These are phyloP conservation scores for Hypomesus transpacificus DNA, from an alignment of 2,113 vertebrate genomes.

Conservation along the genomic window DNA sequence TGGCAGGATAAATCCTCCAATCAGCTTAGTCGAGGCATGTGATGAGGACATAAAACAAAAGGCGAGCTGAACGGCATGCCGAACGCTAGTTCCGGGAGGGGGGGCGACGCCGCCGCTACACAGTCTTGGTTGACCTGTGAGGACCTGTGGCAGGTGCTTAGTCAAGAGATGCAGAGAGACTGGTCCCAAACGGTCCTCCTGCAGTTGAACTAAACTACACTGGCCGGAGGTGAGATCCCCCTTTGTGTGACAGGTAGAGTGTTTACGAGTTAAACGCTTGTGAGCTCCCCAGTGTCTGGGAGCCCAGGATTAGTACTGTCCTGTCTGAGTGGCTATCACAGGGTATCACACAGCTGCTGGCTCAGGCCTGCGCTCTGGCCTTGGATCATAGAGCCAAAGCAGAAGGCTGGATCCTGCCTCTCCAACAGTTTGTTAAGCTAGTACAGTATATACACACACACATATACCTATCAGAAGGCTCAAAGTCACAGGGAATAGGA, in stretches of 20 bases:
- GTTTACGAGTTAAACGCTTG: neutral
- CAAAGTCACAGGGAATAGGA: conserved; percentile 40
- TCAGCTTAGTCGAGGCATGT: conserved; percentile 28
- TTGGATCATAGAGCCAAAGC: neutral
- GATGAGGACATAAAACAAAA: conserved; percentile 42
- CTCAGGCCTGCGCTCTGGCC: neutral
- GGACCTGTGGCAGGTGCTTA: no score
- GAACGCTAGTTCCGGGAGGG: neutral
- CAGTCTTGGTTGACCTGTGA: neutral
- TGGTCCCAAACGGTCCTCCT: neutral
- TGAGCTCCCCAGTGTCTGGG: neutral
- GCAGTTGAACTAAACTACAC: neutral
- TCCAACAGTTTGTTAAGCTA: neutral
- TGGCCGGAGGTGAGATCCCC: neutral
- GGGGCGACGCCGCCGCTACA: neutral
- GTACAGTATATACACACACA: neutral
- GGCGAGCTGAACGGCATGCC: neutral
- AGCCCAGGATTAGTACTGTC: conserved; percentile 13
- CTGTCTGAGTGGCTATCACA: neutral
- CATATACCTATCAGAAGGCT: conserved; percentile 44
- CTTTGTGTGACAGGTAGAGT: neutral
- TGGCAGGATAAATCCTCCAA: conserved; percentile 24
- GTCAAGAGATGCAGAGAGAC: neutral
- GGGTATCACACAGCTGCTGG: neutral
- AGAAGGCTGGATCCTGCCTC: neutral